Base-by-base conservation (phyloP, 2,888 invertebrate species). In the Volucella inanis region DNA sequence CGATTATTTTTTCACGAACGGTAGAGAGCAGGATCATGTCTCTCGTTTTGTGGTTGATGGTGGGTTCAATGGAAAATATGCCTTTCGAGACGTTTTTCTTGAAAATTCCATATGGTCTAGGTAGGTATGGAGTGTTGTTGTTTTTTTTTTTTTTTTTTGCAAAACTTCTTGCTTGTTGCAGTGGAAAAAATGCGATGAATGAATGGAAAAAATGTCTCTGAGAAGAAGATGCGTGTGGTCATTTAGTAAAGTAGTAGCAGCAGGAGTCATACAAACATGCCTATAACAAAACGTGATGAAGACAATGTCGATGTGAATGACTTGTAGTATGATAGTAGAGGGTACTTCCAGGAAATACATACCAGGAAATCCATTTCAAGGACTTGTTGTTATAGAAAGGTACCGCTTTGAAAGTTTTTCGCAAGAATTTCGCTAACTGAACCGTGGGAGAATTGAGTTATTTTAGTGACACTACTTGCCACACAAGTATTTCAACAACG, bases 11-110 rank as follows among this genome's bases (percentile, higher is more conserved):
- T 79, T 31, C 31, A 84, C 80, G 79, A 79, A 79, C 65, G 31
- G 31, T 0, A 31, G 77, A 82, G 50, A 47, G 31, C 77, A 72
- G 70, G 84, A 84, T 80, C 80, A 65, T 15, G 43, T 22, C 11
- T 22, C 50, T 18, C 39, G 14, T 11, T 31, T 59, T 50, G 14
- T 72, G 18, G 67, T 80, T 61, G 45, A 67, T 11, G 47, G 45
- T 15, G 43, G 62, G 43, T 78, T 83, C 74, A 74, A 64, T 70
- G 64, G 74, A 78, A 84, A 79, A 64, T 50, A 71, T 59, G 81
- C 77, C 65, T 65, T 41, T 67, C 62, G 75, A 75, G 84, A 84
- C 83, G 76, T 84, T 84, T 80, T 76, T 84, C 75, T 80, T 71
- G 15, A 76, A 84, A 84, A 84, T 84, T 80, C 84, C 84, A 84